Base-by-base conservation (phyloP, 2,888 invertebrate species). In the Zaprionus bogoriensis region DNA sequence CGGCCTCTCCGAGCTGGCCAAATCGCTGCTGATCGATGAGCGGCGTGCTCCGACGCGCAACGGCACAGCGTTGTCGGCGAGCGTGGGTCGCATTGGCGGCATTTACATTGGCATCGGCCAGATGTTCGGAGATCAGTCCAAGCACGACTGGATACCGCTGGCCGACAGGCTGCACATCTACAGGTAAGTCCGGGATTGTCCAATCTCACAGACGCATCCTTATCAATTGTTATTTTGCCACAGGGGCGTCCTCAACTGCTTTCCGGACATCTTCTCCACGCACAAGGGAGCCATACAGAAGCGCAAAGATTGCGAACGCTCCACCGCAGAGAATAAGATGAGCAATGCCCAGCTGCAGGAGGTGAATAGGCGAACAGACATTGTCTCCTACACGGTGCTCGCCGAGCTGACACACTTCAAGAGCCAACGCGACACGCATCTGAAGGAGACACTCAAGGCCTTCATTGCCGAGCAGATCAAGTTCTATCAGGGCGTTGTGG, bases 401-500 rank as follows among this genome's bases (percentile, higher is more conserved):
- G 98, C 99, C 53, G 99, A 99, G 92, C 95, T 99, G 79, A 95
- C 95, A 80, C 97, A 99, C 90, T 98, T 99, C 90, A 97, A 98
- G 89, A 91, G 92, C 22, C 97, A 98, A 89, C 93, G 98, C 74
- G 95, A 96, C 42, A 93, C 93, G 36, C 98, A 99, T 92, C 93
- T 98, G 78, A 96, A 96, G 87, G 92, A 93, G 54, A 95, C 97
- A 46, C 96, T 99, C 93, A 96, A 96, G 89, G 93, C 93, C 66
- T 98, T 97, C 90, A 92, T 99, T 60, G 93, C 92, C 70, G 96
- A 97, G 85, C 99, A 99, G 92, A 96, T 99, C 28, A 93, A 93
- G 52, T 99, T 99, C 92, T 98, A 99, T 92, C 95, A 96, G 90
- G 95, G 95, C 89, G 93, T 96, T 71, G 95, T 96, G 59, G 92